Evolutionary conservation across 2,888 invertebrate genomes (phyloP).

Genomic region (Ophioninae sp.): DNA sequence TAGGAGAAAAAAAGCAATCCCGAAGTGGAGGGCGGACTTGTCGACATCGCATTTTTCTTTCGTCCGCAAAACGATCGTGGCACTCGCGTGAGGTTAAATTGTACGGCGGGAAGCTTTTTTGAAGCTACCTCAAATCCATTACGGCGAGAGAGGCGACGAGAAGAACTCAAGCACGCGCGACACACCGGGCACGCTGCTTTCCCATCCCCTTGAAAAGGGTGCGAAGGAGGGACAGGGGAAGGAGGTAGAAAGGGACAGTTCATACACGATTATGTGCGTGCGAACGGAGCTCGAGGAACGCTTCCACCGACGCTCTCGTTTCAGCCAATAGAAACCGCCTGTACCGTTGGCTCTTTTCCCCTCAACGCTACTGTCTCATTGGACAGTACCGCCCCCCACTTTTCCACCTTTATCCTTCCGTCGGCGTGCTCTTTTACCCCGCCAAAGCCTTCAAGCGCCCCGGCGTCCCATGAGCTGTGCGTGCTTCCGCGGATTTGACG

Average conservation of each 20-base stretch:
- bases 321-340: constrained; percentile 42
- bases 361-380: constrained; percentile 48
- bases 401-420: constrained; percentile 15
- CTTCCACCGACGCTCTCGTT: constrained; percentile 33
- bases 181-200: constrained; percentile 54
- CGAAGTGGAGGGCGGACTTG: too few relatives aligned
- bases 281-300: constrained; percentile 27
- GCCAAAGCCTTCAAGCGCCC: constrained; percentile 46
- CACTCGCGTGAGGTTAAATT: constrained; percentile 4
- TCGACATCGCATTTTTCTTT: background rate
- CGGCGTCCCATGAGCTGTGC: constrained; percentile 33
- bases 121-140: constrained; percentile 46
- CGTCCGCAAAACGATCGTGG: background rate
- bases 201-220: constrained; percentile 41
- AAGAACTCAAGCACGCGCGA: constrained; percentile 62
- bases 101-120: constrained; percentile 53
- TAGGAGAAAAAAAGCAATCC: too few relatives aligned
- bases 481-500: constrained; percentile 41
- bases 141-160: constrained; percentile 14
- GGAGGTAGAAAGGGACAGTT: constrained; percentile 5
- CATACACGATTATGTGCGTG: constrained; percentile 23
- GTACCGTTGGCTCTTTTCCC: constrained; percentile 25
- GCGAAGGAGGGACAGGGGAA: background rate
- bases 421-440: constrained; percentile 37
- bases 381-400: constrained; percentile 45